Evolutionary conservation across 2,888 invertebrate genomes (phyloP).

Genomic region (Andrena minutula): DNA sequence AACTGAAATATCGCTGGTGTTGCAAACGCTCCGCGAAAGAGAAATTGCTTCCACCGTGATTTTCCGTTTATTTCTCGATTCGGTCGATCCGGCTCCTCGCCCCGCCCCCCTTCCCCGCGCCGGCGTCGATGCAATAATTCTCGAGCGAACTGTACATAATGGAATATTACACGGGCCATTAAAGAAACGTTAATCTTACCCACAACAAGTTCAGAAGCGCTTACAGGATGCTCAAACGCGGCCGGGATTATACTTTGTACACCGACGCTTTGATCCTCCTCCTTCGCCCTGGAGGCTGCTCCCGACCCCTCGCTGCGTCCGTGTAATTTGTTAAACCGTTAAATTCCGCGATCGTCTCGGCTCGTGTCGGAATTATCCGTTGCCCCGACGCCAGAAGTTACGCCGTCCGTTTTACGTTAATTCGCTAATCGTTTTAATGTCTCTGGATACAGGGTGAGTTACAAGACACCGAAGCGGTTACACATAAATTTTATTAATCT

Average conservation of each 20-base stretch:
- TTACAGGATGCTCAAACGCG: constrained; percentile 76
- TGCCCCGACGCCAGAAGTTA: constrained; percentile 12
- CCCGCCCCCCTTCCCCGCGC: constrained; percentile 2
- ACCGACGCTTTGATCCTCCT: constrained; percentile 80
- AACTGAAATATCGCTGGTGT: constrained; percentile 19
- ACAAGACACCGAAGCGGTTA: background rate
- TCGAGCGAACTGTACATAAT: constrained; percentile 78
- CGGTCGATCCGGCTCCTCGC: constrained; percentile 46
- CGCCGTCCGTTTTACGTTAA: constrained; percentile 33
- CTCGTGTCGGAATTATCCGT: constrained; percentile 22
- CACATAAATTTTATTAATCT: background rate
- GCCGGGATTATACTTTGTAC: constrained; percentile 78
- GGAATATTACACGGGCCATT: constrained; percentile 85
- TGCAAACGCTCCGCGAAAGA: constrained; percentile 11
- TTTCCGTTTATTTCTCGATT: constrained; percentile 49
- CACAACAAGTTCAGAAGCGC: constrained; percentile 83
- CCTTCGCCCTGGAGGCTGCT: constrained; percentile 70
- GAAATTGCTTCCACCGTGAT: constrained; percentile 39
- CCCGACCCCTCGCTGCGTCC: constrained; percentile 55
- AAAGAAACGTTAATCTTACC: constrained; percentile 84
- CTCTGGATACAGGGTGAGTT: background rate
- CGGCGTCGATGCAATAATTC: constrained; percentile 73
- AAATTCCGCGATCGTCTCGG: constrained; percentile 73
- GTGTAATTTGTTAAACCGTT: constrained; percentile 82
- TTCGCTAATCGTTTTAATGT: constrained; percentile 39